Percentiles rank a stretch among this genome's conserved stretches.
Conservation (phyloP, 2,797 vertebrate species). For the Hypotaenidia okinawae region DNA sequence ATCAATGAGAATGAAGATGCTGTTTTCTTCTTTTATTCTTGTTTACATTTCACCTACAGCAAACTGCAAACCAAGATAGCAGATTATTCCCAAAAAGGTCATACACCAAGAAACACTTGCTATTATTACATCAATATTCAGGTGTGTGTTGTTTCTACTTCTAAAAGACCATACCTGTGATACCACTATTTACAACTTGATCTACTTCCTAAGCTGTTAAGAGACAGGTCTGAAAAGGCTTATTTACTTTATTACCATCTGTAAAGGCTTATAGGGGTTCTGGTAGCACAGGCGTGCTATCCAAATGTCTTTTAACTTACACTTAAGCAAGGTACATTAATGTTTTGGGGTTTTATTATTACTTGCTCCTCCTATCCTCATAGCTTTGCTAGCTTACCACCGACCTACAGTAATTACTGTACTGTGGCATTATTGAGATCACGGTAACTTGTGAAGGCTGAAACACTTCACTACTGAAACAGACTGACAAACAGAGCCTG, state of each 20-base stretch:
- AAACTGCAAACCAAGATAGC: background rate
- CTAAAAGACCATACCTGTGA: background rate
- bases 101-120: background rate
- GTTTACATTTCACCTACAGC: background rate
- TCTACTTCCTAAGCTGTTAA: background rate
- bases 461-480: background rate
- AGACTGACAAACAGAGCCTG: background rate
- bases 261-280: background rate
- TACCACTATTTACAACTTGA: background rate
- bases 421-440: background rate
- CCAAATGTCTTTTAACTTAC: accelerated
- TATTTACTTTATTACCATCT: background rate
- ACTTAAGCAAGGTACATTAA: background rate
- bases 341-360: background rate
- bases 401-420: background rate
- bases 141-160: background rate
- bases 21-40: background rate
- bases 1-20: constrained; percentile 5
- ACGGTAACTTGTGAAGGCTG: background rate
- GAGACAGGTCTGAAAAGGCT: background rate
- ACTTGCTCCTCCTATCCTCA: background rate
- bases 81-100: background rate
- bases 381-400: background rate
- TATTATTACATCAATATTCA: background rate
- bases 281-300: background rate